Base-by-base conservation (phyloP, 2,113 vertebrate genomes). In the Alaudala cheleensis region DNA sequence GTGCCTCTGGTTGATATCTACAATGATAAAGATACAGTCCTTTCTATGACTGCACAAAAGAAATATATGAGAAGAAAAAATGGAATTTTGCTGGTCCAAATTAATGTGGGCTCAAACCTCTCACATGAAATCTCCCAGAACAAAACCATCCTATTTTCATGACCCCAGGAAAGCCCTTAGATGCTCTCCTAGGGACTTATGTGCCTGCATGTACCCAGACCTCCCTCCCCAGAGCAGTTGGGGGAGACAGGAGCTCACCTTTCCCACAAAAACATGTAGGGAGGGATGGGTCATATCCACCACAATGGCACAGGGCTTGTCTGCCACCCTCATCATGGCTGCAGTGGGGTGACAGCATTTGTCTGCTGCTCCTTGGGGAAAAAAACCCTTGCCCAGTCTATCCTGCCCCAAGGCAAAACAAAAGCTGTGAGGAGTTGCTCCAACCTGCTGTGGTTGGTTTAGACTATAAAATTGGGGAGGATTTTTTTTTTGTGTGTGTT, bases 161-260 rank as follows among this genome's bases (percentile, higher is more conserved):
- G 28, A 39, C 26, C 26, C 54, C 34, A 11, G 37, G 50, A 79
- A 42, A 77, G 21, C 53, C 58, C 28, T 79, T 29, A 49, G 29
- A 29, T 61, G 19, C 15, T 50, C 4, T 74, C 5, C 26, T 42
- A 31, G 17, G 10, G 26, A 13, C 13, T 70, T 57, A 22, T 0
- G 0, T 69, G 28, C 37, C 44, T 34, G 19, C 0, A 0, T 57
- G 37, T 33, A 44, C 25, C 11, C 33, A 56, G 67, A 61, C 31
- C 40, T 71, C 64, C 14, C 28, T 78, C 31, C 47, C 8, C 20
- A 37, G 24, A n/a, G 44, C n/a, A 86, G 77, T 23, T 47, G 29
- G 5, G 12, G 31, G 28, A 34, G 4, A 53, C 37, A 67, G 39
- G 61, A 83, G 21, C 56, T 78, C 72, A 39, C 23, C 16, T 88